phyloP scores from a whole-genome alignment of 2,113 vertebrate species.

The Zosterops japonicus region DNA sequence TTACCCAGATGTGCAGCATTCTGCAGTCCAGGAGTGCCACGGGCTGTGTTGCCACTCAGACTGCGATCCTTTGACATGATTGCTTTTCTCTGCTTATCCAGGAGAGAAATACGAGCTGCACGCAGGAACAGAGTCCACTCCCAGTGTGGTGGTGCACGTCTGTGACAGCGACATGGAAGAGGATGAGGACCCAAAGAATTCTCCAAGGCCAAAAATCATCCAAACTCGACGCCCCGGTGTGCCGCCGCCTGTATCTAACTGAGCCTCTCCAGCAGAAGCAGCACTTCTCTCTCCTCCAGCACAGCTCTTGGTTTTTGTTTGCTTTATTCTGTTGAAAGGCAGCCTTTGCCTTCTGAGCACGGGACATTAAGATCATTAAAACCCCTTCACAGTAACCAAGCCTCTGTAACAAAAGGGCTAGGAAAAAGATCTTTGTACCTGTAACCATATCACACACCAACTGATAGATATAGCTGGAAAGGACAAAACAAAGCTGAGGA shows the following conservation, averaged over 20 bases:
- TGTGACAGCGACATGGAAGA: constrained; percentile 85
- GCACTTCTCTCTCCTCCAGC: constrained; percentile 60
- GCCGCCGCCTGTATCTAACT: constrained; percentile 81
- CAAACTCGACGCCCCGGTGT: constrained; percentile 85
- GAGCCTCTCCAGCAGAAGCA: constrained; percentile 57
- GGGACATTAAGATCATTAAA: constrained; percentile 69
- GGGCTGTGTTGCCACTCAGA: neutral
- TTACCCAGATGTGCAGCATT: neutral
- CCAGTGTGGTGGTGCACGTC: constrained; percentile 87
- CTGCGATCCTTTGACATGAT: neutral
- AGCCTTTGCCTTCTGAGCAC: constrained; percentile 62
- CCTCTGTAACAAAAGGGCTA: constrained; percentile 76
- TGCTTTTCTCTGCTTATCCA: constrained; percentile 43
- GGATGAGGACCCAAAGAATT: constrained; percentile 84
- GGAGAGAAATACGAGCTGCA: constrained; percentile 89
- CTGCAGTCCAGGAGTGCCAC: neutral
- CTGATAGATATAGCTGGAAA: neutral
- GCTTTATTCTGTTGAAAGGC: constrained; percentile 64
- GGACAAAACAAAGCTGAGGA: constrained; percentile 13
- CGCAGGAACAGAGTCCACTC: constrained; percentile 86
- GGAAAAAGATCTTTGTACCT: constrained; percentile 67
- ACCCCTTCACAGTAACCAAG: constrained; percentile 68
- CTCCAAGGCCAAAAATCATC: constrained; percentile 87
- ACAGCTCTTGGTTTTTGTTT: constrained; percentile 55
- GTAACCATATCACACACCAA: constrained; percentile 67